Percentiles rank a stretch among this genome's conserved stretches.
phyloP scores from a whole-genome alignment of 2,888 invertebrate genomes.

The Synanthedon vespiformis region DNA sequence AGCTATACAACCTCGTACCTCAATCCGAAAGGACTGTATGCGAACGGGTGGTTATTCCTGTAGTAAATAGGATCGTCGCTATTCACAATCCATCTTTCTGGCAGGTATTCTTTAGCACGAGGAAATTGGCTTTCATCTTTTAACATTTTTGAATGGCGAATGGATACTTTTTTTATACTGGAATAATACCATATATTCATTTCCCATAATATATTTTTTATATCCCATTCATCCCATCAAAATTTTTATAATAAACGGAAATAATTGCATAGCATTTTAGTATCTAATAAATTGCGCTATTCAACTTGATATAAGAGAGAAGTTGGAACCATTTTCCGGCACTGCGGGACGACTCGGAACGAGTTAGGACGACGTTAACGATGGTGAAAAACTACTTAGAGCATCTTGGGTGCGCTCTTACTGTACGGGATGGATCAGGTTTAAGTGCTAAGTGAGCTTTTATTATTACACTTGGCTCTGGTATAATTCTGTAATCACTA shows the following conservation, averaged over 20 bases:
- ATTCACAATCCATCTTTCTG: constrained; percentile 78
- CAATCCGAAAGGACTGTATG: constrained; percentile 76
- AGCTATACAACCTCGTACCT: constrained; percentile 76
- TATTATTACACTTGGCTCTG: not conserved
- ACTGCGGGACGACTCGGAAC: not conserved
- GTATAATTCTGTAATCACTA: too few species aligned
- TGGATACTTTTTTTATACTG: constrained; percentile 10
- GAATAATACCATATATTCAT: not conserved
- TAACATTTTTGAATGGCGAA: constrained; percentile 72
- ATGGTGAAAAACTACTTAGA: not conserved
- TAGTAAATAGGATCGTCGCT: constrained; percentile 44
- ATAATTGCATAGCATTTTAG: too few species aligned
- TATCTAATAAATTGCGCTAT: too few species aligned
- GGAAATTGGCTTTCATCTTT: constrained; percentile 74
- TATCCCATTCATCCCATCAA: too few species aligned
- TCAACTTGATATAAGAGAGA: constrained; percentile 7
- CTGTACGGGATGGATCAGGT: not conserved
- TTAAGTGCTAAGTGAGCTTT: not conserved
- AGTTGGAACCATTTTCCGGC: constrained; percentile 7
- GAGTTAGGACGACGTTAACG: not conserved
- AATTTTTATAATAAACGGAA: too few species aligned
- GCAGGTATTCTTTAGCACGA: constrained; percentile 73
- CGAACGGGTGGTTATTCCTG: constrained; percentile 70
- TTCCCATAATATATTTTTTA: too few species aligned
- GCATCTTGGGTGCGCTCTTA: not conserved